These are phyloP conservation scores for Alethe diademata DNA, from an alignment of 2,113 vertebrate species.

Conservation along the genomic window DNA sequence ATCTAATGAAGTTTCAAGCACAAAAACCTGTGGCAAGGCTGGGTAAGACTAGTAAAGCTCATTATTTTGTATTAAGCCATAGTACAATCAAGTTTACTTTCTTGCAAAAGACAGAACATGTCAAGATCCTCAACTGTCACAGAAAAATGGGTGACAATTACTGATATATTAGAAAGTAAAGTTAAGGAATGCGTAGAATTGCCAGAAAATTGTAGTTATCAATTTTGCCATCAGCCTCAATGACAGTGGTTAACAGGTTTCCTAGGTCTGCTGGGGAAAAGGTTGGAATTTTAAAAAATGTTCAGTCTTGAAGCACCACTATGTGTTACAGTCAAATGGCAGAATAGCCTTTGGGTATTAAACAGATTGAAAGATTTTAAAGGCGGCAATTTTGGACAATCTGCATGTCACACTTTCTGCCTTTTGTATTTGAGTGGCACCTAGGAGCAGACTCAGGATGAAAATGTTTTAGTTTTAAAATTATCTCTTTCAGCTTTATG, in stretches of 20 bases:
- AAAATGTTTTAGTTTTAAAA: neutral
- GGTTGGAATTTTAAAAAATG: neutral
- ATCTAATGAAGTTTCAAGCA: neutral
- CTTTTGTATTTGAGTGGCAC: neutral
- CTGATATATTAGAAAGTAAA: neutral
- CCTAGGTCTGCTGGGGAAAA: neutral
- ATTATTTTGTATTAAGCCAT: neutral
- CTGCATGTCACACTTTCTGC: neutral
- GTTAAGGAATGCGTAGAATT: neutral
- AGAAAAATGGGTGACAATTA: neutral
- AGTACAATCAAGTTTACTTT: neutral
- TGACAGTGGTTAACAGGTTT: neutral
- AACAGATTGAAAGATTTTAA: neutral
- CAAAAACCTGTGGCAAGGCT: neutral
- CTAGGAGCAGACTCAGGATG: neutral
- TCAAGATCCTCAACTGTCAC: neutral
- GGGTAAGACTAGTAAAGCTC: neutral
- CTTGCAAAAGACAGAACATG: neutral
- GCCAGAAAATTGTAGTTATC: neutral
- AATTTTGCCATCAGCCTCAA: neutral
- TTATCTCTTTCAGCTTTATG: neutral
- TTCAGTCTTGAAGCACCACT: neutral
- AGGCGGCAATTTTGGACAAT: neutral
- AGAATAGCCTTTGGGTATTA: neutral
- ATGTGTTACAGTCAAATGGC: neutral